Evolutionary conservation across 1,140 invertebrate genomes (phyloP).

Genomic region (Ceratoteleas bidentatus): DNA sequence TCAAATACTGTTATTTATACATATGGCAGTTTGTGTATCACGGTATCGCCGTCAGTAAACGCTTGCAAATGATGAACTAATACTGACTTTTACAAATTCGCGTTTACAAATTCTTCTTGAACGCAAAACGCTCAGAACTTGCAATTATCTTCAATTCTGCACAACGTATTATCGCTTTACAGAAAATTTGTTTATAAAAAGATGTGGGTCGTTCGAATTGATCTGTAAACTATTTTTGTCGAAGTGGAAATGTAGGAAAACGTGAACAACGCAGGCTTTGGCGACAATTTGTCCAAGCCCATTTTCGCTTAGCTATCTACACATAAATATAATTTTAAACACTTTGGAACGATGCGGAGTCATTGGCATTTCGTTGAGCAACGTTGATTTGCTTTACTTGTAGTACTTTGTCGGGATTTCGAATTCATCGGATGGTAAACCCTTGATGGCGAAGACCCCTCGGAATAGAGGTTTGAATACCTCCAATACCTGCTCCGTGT

Average conservation of each 20-base stretch:
- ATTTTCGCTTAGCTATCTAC: neutral
- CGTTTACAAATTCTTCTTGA: too few species aligned
- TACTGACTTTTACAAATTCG: slow-evolving; percentile 20
- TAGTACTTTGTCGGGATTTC: slow-evolving; percentile 45
- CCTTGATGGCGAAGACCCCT: slow-evolving; percentile 85
- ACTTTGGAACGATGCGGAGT: slow-evolving; percentile 28
- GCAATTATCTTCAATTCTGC: slow-evolving; percentile 8
- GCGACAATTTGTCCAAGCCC: neutral
- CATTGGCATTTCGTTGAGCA: slow-evolving; percentile 50
- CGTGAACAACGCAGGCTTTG: neutral
- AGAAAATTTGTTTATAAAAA: too few species aligned
- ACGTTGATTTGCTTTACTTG: slow-evolving; percentile 8
- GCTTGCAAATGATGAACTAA: slow-evolving; percentile 8
- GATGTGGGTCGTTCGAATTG: too few species aligned
- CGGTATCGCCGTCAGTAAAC: neutral
- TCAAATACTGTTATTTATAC: neutral
- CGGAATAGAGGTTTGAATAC: slow-evolving; percentile 86
- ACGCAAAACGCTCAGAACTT: too few species aligned
- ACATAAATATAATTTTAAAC: neutral
- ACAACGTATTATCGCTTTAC: slow-evolving; percentile 1
- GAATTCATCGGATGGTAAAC: slow-evolving; percentile 79
- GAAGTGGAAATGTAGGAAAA: neutral
- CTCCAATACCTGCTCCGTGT: slow-evolving; percentile 84
- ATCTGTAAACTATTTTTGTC: neutral
- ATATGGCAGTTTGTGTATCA: neutral